Evolutionary conservation across 2,797 vertebrate species (phyloP), one percentile per base, ranked within the genome.

Genomic region (Antrozous pallidus): DNA sequence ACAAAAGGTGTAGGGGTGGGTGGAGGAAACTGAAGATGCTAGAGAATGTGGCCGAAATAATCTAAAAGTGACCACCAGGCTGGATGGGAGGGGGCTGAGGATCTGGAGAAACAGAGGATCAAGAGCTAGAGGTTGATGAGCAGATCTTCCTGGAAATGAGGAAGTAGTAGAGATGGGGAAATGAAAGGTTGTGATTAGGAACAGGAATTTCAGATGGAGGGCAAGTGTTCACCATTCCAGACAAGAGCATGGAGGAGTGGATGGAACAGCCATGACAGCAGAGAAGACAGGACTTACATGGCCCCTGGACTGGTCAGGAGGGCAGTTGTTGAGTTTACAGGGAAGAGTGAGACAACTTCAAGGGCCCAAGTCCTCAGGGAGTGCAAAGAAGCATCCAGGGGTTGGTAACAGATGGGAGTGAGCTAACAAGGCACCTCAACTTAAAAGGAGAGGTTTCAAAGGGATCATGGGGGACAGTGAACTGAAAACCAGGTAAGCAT

Each of bases 191-290:
- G 45, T 13, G 47, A 45, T 11, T 49, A 42, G 40, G 54, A 17
- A 63, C 42, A 31, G 56, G 56, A 51, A 45, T 51, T 42, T 73
- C 33, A 7, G 65, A 73, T 61, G 58, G 58, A 24, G 58, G 47
- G 13, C 22, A 42, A 38, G 13, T 31, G 18, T n/a, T 74, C 20
- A 1, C 26, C 45, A 61, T 4, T 58, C 56, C 24, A 40, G 24
- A 75, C 8, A 1, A 5, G 14, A 74, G 33, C 0, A 0, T 7
- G 38, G 61, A 1, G 4, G 54, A 26, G 33, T 24, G 26, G 81
- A 51, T 0, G 12, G 36, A 20, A 49, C 0, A 9, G 77, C 26
- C 22, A 31, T 5, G 11, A 38, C 33, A 4, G 40, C 40, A 16
- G 49, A 73, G 88, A n/a, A 20, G 45, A 74, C 9, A 3, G 26